These are phyloP conservation scores for Cyprinodon diabolis DNA, from an alignment of 2,797 vertebrate species.

Conservation along the genomic window DNA sequence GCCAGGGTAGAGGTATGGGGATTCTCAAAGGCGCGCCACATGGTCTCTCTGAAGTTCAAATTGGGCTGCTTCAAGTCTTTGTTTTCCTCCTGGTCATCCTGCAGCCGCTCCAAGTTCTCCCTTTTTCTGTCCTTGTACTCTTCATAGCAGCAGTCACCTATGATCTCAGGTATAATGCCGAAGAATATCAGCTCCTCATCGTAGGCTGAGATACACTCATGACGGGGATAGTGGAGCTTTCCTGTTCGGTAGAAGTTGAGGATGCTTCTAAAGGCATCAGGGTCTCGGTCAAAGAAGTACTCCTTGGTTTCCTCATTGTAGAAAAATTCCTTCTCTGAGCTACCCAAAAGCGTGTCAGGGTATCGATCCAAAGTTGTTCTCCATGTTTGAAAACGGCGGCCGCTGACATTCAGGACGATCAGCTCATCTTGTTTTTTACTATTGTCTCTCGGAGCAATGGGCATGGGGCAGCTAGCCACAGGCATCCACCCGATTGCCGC, in stretches of 20 bases:
- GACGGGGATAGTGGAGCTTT: slow-evolving; percentile 97
- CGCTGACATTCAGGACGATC: slow-evolving; percentile 95
- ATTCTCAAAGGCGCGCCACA: slow-evolving; percentile 99
- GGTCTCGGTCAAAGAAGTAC: slow-evolving; percentile 98
- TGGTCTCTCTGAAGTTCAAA: slow-evolving; percentile 93
- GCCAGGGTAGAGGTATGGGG: slow-evolving; percentile 99
- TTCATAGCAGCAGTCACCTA: slow-evolving; percentile 98
- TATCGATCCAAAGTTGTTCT: slow-evolving; percentile 96
- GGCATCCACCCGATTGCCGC: slow-evolving; percentile 99
- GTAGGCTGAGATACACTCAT: slow-evolving; percentile 96
- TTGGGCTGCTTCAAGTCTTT: slow-evolving; percentile 91
- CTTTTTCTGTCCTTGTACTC: slow-evolving; percentile 98
- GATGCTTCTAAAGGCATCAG: slow-evolving; percentile 94
- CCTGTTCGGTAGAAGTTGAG: slow-evolving; percentile 98
- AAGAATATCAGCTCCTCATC: slow-evolving; percentile 97
- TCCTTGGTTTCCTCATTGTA: slow-evolving; percentile 98
- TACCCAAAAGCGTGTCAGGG: slow-evolving; percentile 95
- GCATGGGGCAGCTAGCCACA: slow-evolving; percentile 97
- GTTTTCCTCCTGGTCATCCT: slow-evolving; percentile 96
- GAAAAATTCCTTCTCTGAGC: slow-evolving; percentile 98
- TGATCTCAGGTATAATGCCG: slow-evolving; percentile 97
- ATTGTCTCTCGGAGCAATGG: slow-evolving; percentile 89
- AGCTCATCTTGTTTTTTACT: slow-evolving; percentile 93
- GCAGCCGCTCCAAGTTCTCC: slow-evolving; percentile 92
- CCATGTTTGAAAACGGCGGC: slow-evolving; percentile 97